Base-by-base conservation (phyloP, 2,888 invertebrate genomes). In the Limnephilus lunatus region DNA sequence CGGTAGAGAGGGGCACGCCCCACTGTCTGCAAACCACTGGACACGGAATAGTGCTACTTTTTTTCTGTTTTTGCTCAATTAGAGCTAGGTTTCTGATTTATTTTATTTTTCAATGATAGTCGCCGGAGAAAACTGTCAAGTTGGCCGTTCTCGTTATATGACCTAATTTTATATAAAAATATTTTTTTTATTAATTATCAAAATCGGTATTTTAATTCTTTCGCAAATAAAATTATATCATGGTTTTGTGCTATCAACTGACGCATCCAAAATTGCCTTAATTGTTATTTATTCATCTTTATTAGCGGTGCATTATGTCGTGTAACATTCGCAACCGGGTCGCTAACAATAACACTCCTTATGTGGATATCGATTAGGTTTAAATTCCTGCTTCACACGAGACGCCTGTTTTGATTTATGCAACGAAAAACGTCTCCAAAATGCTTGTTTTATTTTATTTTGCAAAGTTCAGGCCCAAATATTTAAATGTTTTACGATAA, bases 21-120 rank as follows among this genome's bases (percentile, higher is more conserved):
- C 25, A 15, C 85, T 39, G 85, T 85, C 35, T 85, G 32, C 82
- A 15, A 30, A 19, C 85, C 85, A n/a, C 44, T 44, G 86, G 86
- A 86, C 86, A 86, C 86, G 86, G 44, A 85, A 85, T 85, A 68
- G 68, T 68, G 80, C 25, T 30, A 81, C 35, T 30, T 48, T 81
- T n/a, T 88, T 35, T 89, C 32, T 15, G 83, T 83, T 68, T 68
- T 68, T 68, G n/a, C 44, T 53, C 86, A 86, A 86, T 86, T 86
- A 86, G 81, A 31, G 87, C 68, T 68, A 87, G 39, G 48, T 87
- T 48, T 32, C 87, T 68, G 87, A 87, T 87, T 87, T 85, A 85
- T 35, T 25, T 32, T 25, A 85, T 39, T 85, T 39, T 85, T 85
- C 82, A 85, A 19, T 85, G 39, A 85, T 68, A 68, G 68, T 68